Evolutionary conservation across 2,888 invertebrate species (phyloP).

Genomic region (Eurois occulta): DNA sequence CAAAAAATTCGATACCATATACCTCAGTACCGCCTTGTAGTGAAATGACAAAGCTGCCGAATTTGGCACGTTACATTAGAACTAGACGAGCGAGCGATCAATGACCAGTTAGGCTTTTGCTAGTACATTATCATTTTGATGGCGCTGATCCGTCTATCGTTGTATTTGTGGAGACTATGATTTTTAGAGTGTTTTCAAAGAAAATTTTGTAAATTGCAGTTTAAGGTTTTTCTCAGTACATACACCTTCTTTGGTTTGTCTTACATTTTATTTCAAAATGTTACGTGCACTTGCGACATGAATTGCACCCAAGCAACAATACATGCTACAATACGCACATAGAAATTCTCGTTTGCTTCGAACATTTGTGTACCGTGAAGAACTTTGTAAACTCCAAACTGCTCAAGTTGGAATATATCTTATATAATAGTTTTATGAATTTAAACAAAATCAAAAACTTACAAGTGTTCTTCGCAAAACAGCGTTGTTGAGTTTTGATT

Average conservation of each 20-base stretch:
- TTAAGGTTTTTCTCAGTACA: background rate
- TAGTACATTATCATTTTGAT: background rate
- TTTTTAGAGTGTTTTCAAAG: background rate
- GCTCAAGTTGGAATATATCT: constrained; percentile 37
- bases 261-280: constrained; percentile 32
- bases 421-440: constrained; percentile 35
- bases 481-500: background rate
- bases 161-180: too few relatives aligned
- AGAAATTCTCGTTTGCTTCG: constrained; percentile 37
- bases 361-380: constrained; percentile 43
- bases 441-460: constrained; percentile 41
- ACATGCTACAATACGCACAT: constrained; percentile 36
- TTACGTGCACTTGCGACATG: constrained; percentile 32
- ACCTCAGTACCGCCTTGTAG: background rate
- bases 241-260: background rate
- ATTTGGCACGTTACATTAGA: background rate
- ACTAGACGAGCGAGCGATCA: background rate
- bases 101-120: background rate
- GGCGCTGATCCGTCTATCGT: background rate
- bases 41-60: background rate
- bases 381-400: constrained; percentile 48
- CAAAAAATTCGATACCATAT: background rate
- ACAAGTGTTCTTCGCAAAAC: constrained; percentile 2
- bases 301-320: constrained; percentile 43
- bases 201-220: background rate